Evolutionary conservation across 64 coral and sea anemone species (phyloP), one percentile per base, ranked within the genome.

Genomic region (Pachyseris speciosa): DNA sequence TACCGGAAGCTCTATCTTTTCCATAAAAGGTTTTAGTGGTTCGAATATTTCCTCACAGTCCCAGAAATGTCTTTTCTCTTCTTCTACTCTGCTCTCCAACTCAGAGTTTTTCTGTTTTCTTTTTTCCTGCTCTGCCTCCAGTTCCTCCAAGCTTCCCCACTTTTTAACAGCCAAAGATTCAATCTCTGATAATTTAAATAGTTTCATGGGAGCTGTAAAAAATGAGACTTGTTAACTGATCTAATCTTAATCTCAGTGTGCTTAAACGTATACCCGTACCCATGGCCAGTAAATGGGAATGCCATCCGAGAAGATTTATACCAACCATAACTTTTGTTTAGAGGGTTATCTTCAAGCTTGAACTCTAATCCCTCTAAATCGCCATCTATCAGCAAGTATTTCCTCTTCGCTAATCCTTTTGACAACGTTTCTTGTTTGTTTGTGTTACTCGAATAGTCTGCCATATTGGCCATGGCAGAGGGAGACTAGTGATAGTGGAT

Each of bases 21-120:
- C 78, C 91, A 97, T 90, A 57, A 85, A 97, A 9, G 5, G 55
- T 61, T 67, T 48, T 24, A 97, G 65, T 53, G 95, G 95, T 49
- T 97, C 72, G 53, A 86, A 86, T 40, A 94, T 37, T 74, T 97
- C 91, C 49, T 90, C 91, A 31, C 37, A 45, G 26, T 97, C 86
- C 95, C 95, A 97, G 31, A 97, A 97, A 5, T 97, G 85, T 84
- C 83, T 90, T 52, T 78, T 93, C 78, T 97, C 86, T 42, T 93
- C 89, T 80, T 97, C 91, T 34, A 64, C 94, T 60, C 78, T 93
- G 4, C 32, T 88, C 26, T 75, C 90, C 20, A 89, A 38, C 31
- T 77, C 66, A 0, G 75, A 53, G 61, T 79, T 87, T 31, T 72
- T 89, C 17, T 85, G 51, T 68, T 83, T 85, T 77, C 87, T 88